phyloP scores from a whole-genome alignment of 2,797 vertebrate genomes.

The Acanthurus leucopareius region DNA sequence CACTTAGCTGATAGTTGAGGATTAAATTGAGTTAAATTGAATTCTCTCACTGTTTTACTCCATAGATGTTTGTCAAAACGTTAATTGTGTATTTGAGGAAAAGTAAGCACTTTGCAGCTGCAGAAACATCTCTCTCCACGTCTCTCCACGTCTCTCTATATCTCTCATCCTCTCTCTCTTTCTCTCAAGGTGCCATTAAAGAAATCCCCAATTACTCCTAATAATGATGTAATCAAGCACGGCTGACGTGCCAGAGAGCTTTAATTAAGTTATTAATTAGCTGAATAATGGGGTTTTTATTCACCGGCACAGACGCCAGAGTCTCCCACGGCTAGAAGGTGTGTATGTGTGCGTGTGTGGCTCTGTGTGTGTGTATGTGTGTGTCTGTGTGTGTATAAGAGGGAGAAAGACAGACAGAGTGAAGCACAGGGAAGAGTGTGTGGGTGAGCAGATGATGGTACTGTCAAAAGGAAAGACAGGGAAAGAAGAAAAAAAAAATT shows the following conservation, averaged over 20 bases:
- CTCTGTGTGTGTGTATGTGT: conserved; percentile 11
- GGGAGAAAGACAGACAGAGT: not conserved
- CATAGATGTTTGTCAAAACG: conserved; percentile 54
- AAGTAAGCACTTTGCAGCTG: conserved; percentile 20
- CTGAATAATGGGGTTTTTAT: conserved; percentile 85
- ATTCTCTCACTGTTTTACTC: conserved; percentile 45
- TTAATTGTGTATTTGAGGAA: conserved; percentile 42
- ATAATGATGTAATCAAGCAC: conserved; percentile 88
- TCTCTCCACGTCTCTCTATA: not conserved
- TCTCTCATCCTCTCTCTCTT: conserved; percentile 30
- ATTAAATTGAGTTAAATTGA: conserved; percentile 41
- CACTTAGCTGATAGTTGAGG: conserved; percentile 42
- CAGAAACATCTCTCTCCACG: conserved; percentile 4
- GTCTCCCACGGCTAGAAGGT: conserved; percentile 66
- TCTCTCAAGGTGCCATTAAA: conserved; percentile 85
- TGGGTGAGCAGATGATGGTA: conserved; percentile 24
- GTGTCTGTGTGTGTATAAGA: conserved; percentile 4
- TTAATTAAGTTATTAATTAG: conserved; percentile 90
- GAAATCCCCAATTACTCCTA: conserved; percentile 86
- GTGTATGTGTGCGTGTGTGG: conserved; percentile 33
- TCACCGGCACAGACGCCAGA: conserved; percentile 76
- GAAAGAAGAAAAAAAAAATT: not conserved
- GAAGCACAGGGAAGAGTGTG: not conserved
- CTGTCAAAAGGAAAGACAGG: not conserved
- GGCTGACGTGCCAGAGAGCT: conserved; percentile 81